A percentile compares a stretch with the other conserved stretches of the same genome.
Evolutionary conservation across 2,797 vertebrate species (phyloP).

Genomic region (Hemitrygon akajei): DNA sequence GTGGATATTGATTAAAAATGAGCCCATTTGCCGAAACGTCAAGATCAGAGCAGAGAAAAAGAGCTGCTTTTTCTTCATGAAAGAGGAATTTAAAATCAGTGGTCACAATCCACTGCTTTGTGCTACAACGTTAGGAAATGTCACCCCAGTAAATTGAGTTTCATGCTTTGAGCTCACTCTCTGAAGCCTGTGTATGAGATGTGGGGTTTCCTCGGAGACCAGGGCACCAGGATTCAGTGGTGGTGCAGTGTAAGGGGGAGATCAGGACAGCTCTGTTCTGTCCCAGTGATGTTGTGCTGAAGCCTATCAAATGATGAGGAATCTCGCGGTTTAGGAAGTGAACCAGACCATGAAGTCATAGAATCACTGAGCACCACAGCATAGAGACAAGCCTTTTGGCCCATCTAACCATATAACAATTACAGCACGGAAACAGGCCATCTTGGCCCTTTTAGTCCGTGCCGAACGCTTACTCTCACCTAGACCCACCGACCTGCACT

Average conservation of each 20-base stretch:
- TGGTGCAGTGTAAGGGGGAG: neutral
- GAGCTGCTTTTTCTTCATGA: neutral
- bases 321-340: neutral
- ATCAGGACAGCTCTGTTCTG: neutral
- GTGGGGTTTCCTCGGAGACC: neutral
- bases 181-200: neutral
- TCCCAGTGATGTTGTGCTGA: too few species aligned
- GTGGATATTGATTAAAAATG: constrained; percentile 18
- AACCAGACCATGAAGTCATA: neutral
- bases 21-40: neutral
- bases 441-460: too few species aligned
- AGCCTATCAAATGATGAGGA: neutral
- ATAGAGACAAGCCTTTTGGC: too few species aligned
- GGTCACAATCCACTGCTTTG: neutral
- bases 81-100: neutral
- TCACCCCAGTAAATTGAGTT: neutral
- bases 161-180: neutral
- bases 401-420: too few species aligned
- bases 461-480: too few species aligned
- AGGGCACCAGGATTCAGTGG: neutral
- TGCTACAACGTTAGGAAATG: neutral
- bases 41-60: neutral
- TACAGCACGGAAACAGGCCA: too few species aligned
- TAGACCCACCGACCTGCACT: too few species aligned
- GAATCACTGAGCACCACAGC: too few species aligned